These are phyloP conservation scores for Craterocephalus amniculus DNA, from an alignment of 2,797 vertebrate species.

Conservation along the genomic window DNA sequence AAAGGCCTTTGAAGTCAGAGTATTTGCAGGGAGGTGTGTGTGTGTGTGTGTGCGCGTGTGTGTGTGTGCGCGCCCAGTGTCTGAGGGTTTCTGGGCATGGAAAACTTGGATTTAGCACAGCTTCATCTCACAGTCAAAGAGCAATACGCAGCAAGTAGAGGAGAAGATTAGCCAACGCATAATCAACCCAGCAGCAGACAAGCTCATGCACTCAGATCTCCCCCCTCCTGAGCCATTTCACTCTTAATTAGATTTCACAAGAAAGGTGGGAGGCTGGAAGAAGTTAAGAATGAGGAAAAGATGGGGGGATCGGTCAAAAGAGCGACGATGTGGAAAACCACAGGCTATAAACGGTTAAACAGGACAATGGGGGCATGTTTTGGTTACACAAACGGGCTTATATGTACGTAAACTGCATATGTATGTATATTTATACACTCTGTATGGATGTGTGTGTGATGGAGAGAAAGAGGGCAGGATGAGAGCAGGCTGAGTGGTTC, in stretches of 20 bases:
- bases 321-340: slow-evolving; percentile 45
- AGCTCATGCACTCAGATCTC: slow-evolving; percentile 60
- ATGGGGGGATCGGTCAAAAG: slow-evolving; percentile 32
- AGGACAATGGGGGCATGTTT: slow-evolving; percentile 12
- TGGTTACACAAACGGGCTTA: neutral
- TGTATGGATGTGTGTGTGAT: no score
- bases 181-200: slow-evolving; percentile 67
- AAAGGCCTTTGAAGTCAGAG: slow-evolving; percentile 54
- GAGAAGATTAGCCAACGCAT: slow-evolving; percentile 67
- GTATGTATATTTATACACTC: no score
- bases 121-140: slow-evolving; percentile 52
- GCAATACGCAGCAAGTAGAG: slow-evolving; percentile 51
- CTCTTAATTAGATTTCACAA: slow-evolving; percentile 75
- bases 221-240: slow-evolving; percentile 50
- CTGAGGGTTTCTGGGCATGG: slow-evolving; percentile 26
- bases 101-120: slow-evolving; percentile 34
- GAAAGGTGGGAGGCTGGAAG: slow-evolving; percentile 41
- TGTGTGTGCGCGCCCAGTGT: no score
- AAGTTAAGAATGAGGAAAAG: slow-evolving; percentile 11
- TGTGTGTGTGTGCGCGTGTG: no score
- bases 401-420: no score
- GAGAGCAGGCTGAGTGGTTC: slow-evolving; percentile 46
- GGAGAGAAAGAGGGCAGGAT: slow-evolving; percentile 50
- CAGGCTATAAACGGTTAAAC: slow-evolving; percentile 15
- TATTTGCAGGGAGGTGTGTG: slow-evolving; percentile 10